These are phyloP conservation scores for Tetragonula clypearis DNA, from an alignment of 1,140 invertebrate genomes.

Conservation along the genomic window DNA sequence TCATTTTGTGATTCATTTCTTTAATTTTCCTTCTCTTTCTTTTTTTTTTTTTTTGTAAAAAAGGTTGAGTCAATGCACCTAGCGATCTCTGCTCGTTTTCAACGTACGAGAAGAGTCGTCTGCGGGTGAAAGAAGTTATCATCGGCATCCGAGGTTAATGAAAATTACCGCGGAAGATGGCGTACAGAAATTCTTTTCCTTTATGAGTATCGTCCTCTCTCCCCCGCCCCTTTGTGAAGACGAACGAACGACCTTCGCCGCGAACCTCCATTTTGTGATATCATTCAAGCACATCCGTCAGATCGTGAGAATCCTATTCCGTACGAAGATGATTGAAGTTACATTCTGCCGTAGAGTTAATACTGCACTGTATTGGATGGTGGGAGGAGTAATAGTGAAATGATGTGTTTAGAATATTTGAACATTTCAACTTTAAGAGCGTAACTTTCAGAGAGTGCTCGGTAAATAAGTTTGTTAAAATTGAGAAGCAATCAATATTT, in stretches of 20 bases:
- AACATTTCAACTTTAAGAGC: background rate
- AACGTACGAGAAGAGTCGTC: background rate
- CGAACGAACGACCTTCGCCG: background rate
- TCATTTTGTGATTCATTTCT: background rate
- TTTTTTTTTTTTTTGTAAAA: no score
- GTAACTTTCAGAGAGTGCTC: no score
- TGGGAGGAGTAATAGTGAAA: background rate
- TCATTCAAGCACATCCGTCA: background rate
- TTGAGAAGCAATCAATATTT: no score
- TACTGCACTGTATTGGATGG: background rate
- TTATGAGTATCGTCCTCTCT: background rate
- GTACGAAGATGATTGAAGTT: background rate
- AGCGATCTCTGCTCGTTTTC: background rate
- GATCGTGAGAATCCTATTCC: background rate
- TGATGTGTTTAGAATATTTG: background rate
- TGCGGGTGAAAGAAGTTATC: slow-evolving; percentile 27
- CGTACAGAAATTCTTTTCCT: slow-evolving; percentile 35
- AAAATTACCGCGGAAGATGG: slow-evolving; percentile 26
- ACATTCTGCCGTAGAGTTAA: background rate
- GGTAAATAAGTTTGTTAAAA: no score
- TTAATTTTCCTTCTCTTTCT: background rate
- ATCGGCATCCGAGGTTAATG: slow-evolving; percentile 31
- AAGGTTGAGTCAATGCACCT: background rate
- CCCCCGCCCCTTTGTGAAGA: background rate
- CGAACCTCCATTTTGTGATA: background rate